A percentile compares a stretch with the other conserved stretches of the same genome.
These are phyloP conservation scores for Periophthalmus modestus DNA, from an alignment of 2,113 vertebrate genomes.

Conservation along the genomic window DNA sequence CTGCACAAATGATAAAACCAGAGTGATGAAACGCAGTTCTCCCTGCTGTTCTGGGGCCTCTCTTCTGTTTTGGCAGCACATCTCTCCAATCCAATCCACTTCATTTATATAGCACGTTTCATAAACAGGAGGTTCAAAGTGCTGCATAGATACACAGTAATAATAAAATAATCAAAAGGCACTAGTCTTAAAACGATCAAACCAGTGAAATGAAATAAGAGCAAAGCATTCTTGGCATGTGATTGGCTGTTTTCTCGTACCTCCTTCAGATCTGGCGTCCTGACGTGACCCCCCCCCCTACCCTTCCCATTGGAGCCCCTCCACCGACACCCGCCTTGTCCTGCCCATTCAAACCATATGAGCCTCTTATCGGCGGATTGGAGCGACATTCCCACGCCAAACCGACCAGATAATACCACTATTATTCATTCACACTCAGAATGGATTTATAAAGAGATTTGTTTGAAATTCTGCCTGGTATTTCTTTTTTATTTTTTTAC, in stretches of 20 bases:
- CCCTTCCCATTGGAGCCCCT: background rate
- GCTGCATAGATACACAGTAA: too few species aligned
- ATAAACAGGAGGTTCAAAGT: too few species aligned
- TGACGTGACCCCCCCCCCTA: conserved; percentile 24
- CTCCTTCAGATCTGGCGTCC: conserved; percentile 25
- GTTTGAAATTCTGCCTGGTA: background rate
- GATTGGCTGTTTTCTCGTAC: conserved; percentile 39
- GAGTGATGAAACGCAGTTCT: background rate
- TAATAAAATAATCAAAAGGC: too few species aligned
- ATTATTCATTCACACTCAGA: background rate
- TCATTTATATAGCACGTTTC: too few species aligned
- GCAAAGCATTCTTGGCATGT: background rate
- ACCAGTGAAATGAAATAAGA: too few species aligned
- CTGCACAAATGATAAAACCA: too few species aligned
- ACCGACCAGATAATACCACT: background rate
- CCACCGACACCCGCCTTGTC: conserved; percentile 22
- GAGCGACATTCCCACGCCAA: background rate
- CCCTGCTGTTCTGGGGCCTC: background rate
- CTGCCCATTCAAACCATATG: background rate
- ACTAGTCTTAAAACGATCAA: too few species aligned
- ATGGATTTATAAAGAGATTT: background rate
- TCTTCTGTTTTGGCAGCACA: conserved; percentile 38
- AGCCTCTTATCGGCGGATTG: conserved; percentile 4
- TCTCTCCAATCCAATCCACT: conserved; percentile 3
- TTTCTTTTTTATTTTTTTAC: too few species aligned